Percentiles rank a stretch among this genome's conserved stretches.
Evolutionary conservation across 2,888 invertebrate species (phyloP).

Genomic region (Cyclophora albipunctata): DNA sequence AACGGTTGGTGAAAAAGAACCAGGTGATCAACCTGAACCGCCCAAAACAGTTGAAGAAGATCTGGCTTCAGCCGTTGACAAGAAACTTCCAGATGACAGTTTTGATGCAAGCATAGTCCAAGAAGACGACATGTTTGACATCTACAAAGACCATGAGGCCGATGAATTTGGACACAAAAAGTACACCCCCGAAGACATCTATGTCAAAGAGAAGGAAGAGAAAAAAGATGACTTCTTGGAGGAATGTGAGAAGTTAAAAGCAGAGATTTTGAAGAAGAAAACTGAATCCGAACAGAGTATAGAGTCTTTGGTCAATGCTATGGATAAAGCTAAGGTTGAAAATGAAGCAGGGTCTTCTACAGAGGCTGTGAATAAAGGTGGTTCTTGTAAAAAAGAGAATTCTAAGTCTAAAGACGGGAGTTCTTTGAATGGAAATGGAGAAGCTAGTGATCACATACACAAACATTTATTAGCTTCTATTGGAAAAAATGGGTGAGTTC

Average conservation of each 20-base stretch:
- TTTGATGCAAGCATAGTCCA: constrained; percentile 41
- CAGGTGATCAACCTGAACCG: constrained; percentile 5
- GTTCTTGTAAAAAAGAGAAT: too few species aligned
- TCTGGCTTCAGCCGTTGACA: constrained; percentile 33
- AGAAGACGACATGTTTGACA: constrained; percentile 68
- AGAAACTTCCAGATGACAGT: constrained; percentile 51
- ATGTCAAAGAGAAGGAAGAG: constrained; percentile 43
- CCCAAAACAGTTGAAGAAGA: constrained; percentile 15
- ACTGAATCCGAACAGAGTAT: constrained; percentile 45
- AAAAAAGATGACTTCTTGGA: constrained; percentile 45
- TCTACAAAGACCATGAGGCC: constrained; percentile 58
- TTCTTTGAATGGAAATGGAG: neutral
- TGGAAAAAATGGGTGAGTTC: constrained; percentile 77
- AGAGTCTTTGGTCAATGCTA: constrained; percentile 48
- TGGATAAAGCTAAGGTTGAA: constrained; percentile 51
- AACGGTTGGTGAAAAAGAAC: neutral
- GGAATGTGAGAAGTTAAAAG: constrained; percentile 59
- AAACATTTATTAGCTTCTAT: constrained; percentile 80
- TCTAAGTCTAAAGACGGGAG: too few species aligned
- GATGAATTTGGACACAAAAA: constrained; percentile 70
- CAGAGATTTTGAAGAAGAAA: constrained; percentile 49
- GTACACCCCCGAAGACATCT: constrained; percentile 52
- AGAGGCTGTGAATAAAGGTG: too few species aligned
- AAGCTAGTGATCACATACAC: constrained; percentile 30
- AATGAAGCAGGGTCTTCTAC: neutral